A percentile compares a stretch with the other conserved stretches of the same genome.
These are phyloP conservation scores for Platyscapa corneri DNA, from an alignment of 1,140 invertebrate species.

Conservation along the genomic window DNA sequence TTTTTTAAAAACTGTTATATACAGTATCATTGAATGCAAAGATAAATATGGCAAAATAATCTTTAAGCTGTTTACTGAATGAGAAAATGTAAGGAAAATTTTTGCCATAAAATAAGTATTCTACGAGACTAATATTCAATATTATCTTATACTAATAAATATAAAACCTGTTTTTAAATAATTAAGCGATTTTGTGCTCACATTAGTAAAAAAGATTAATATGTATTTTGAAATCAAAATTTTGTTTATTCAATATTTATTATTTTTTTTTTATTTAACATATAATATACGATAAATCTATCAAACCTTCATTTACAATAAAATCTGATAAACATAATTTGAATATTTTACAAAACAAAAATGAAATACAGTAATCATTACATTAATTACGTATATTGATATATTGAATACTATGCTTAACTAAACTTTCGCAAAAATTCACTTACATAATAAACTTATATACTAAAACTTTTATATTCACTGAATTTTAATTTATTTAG, in stretches of 20 bases:
- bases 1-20: slow-evolving; percentile 48
- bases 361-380: slow-evolving; percentile 5
- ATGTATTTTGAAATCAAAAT: slow-evolving; percentile 46
- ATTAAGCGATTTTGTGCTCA: slow-evolving; percentile 45
- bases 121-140: slow-evolving; percentile 46
- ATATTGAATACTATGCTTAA: slow-evolving; percentile 9
- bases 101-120: slow-evolving; percentile 45
- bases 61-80: slow-evolving; percentile 2
- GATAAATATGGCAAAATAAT: neutral
- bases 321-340: slow-evolving; percentile 19
- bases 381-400: slow-evolving; percentile 1
- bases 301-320: slow-evolving; percentile 18
- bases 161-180: slow-evolving; percentile 48
- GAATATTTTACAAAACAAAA: slow-evolving; percentile 28
- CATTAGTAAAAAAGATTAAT: slow-evolving; percentile 43
- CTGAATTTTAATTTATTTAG: neutral
- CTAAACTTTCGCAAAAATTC: slow-evolving; percentile 20
- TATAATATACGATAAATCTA: slow-evolving; percentile 1
- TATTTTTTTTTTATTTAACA: slow-evolving; percentile 27
- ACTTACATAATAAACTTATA: neutral
- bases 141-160: slow-evolving; percentile 40
- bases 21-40: slow-evolving; percentile 39
- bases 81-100: neutral
- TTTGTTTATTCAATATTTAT: slow-evolving; percentile 36
- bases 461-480: slow-evolving; percentile 13